Percentiles rank a stretch among this genome's conserved stretches.
Conservation (phyloP, 2,797 vertebrate species). For the Melanitta fusca region DNA sequence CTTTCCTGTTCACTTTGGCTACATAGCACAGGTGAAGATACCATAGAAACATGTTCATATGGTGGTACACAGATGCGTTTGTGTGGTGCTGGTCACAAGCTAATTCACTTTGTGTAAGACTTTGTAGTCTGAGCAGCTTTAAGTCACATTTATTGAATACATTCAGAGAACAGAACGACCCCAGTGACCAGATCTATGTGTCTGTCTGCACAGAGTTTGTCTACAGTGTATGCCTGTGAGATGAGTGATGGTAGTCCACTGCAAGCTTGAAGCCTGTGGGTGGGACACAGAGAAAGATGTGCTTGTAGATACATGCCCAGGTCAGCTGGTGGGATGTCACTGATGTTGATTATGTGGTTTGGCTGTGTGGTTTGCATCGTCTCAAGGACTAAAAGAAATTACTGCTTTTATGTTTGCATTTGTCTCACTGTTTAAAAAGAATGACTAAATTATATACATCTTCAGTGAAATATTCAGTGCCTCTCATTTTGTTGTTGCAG, state of each 20-base stretch:
- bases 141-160: not conserved
- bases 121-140: not conserved
- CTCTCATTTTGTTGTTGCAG: conserved; percentile 75
- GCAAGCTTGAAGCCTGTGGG: not conserved
- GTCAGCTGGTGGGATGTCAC: not conserved
- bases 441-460: not conserved
- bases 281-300: not conserved
- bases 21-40: not conserved
- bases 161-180: not conserved
- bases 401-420: not conserved
- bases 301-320: not conserved
- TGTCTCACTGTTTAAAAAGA: conserved; percentile 2
- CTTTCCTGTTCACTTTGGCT: not conserved
- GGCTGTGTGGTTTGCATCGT: not conserved
- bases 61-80: not conserved
- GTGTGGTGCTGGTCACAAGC: not conserved
- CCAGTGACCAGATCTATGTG: rapidly evolving
- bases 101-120: not conserved
- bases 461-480: not conserved
- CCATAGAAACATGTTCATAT: not conserved
- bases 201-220: not conserved
- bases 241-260: not conserved
- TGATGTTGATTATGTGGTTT: not conserved
- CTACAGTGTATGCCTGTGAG: not conserved
- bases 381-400: not conserved